Base-by-base conservation (phyloP, 2,888 invertebrate species). In the Lepidochrysops patricia region DNA sequence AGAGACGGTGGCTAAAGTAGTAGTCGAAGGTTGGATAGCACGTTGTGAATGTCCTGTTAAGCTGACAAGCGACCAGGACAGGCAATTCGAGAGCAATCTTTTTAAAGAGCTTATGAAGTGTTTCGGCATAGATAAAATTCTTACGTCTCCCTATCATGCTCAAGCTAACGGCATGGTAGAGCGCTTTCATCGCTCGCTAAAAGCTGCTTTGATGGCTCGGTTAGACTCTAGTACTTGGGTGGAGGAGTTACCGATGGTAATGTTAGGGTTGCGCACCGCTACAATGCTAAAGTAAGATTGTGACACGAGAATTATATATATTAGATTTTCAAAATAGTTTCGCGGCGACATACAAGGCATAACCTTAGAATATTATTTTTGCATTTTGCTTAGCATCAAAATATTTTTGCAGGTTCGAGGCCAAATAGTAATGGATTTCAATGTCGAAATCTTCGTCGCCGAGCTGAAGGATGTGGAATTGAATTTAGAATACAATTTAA, bases 211-310 rank as follows among this genome's bases (percentile, higher is more conserved):
- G 2, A 64, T 57, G 58, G 62, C 66, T 6, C 52, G 65, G 6
- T 52, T n/a, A n/a, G 34, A 1, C 43, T 12, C n/a, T 23, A 49
- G 9, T 2, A 13, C 60, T 0, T 68, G 77, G 66, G 60, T 52
- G 13, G 61, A 60, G 29, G 64, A 62, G 29, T 61, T 77, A 48
- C 74, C 73, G 0, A 64, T 67, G 12, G 68, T 72, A 1, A 60
- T 76, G 12, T 63, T 77, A 15, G 74, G 74, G 0, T 58, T 75
- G 50, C 63, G 74, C 9, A 57, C 68, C 4, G 60, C 57, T 34
- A 34, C 34, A n/a, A n/a, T n/a, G n/a, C n/a, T n/a, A n/a, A n/a
- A n/a, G n/a, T n/a, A n/a, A n/a, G n/a, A n/a, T n/a, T n/a, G n/a
- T n/a, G n/a, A n/a, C n/a, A n/a, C n/a, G n/a, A n/a, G n/a, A n/a